Conservation (phyloP, 2,797 vertebrate species). For the Dryobates pubescens region DNA sequence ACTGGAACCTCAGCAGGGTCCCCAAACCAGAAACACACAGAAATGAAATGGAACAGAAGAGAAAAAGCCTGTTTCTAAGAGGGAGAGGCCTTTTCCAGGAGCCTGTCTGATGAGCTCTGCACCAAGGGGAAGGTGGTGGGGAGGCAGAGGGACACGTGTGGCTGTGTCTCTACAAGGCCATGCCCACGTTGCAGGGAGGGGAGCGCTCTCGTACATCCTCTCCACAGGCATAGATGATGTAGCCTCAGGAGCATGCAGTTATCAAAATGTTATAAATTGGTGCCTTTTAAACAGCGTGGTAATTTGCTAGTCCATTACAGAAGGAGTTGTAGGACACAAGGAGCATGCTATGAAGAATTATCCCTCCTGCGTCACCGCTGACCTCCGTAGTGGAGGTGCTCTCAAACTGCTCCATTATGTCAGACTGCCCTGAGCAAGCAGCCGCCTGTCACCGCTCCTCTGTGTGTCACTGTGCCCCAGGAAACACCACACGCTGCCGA, state of each 20-base stretch:
- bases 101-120: not conserved
- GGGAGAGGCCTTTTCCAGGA: not conserved
- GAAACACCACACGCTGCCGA: not conserved
- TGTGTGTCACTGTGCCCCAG: not conserved
- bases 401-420: not conserved
- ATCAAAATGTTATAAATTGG: conserved; percentile 41
- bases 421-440: conserved; percentile 15
- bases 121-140: not conserved
- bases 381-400: not conserved
- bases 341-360: conserved; percentile 25
- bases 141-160: not conserved
- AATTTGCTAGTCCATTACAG: conserved; percentile 57
- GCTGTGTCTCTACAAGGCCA: rapidly evolving
- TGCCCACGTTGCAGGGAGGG: rapidly evolving
- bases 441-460: not conserved
- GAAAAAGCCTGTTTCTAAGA: not conserved
- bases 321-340: conserved; percentile 2
- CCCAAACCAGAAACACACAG: not conserved
- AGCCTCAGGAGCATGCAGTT: not conserved
- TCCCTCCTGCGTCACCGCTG: conserved; percentile 10
- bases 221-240: not conserved
- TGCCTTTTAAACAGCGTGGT: conserved; percentile 42
- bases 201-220: not conserved
- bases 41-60: not conserved
- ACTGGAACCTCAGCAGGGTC: not conserved